Evolutionary conservation across 2,797 vertebrate genomes (phyloP).

Genomic region (Crypturellus tataupa): DNA sequence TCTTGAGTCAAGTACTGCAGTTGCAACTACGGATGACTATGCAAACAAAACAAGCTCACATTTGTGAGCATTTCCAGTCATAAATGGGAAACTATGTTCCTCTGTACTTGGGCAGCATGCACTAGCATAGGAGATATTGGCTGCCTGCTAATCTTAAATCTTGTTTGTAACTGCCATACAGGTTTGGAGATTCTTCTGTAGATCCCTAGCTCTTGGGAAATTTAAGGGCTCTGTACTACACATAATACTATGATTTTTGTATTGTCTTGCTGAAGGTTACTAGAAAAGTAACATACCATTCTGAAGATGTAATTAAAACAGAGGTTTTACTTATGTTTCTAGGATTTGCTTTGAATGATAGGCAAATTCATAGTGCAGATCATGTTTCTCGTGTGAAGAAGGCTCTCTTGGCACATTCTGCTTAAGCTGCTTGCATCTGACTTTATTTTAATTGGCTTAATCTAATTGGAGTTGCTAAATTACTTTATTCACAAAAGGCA

Average conservation of each 20-base stretch:
- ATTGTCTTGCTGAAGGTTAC: not conserved
- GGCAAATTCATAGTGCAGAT: not conserved
- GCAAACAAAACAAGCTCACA: not conserved
- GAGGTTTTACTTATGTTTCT: not conserved
- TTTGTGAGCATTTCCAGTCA: not conserved
- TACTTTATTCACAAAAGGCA: not conserved
- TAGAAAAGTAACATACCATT: not conserved
- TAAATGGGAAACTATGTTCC: not conserved
- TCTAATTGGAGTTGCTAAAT: not conserved
- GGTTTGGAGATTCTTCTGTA: not conserved
- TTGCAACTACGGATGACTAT: not conserved
- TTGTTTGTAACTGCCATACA: not conserved
- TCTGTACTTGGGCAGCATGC: accelerated
- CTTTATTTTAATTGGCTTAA: not conserved
- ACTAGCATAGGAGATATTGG: not conserved
- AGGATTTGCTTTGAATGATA: not conserved
- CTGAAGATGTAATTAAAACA: not conserved
- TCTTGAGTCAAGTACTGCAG: not conserved
- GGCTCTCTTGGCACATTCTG: not conserved
- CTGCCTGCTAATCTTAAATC: not conserved
- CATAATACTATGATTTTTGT: not conserved
- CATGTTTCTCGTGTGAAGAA: accelerated
- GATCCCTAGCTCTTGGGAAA: not conserved
- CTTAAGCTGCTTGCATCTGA: not conserved
- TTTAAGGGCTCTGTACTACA: not conserved